Evolutionary conservation across 2,797 vertebrate genomes (phyloP).

Genomic region (Myotis planiceps): DNA sequence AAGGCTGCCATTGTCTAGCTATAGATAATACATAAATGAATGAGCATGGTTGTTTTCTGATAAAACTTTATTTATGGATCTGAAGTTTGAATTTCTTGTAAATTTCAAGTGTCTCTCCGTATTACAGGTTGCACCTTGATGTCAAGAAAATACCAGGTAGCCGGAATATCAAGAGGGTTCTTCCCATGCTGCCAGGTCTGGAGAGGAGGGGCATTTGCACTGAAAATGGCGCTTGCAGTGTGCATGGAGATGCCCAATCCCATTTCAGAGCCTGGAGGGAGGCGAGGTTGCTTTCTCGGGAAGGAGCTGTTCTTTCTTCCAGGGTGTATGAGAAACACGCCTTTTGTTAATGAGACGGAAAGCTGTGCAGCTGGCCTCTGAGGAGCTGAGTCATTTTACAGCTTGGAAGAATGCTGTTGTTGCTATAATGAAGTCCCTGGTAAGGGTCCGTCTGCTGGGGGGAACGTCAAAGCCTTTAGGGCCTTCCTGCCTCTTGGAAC

Average conservation of each 20-base stretch:
- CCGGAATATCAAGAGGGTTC: neutral
- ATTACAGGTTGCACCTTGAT: neutral
- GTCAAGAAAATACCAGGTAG: neutral
- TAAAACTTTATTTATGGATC: too few relatives aligned
- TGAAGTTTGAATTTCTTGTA: too few relatives aligned
- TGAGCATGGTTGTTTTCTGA: too few relatives aligned
- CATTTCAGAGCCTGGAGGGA: neutral
- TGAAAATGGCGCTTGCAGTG: neutral
- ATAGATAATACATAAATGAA: too few relatives aligned
- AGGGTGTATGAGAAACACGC: neutral
- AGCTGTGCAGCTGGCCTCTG: neutral
- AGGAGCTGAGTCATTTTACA: slow-evolving; percentile 38
- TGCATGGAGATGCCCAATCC: neutral
- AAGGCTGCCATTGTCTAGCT: too few relatives aligned
- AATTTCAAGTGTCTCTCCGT: neutral
- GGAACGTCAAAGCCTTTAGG: neutral
- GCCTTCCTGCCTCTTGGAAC: neutral
- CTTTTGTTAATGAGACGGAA: slow-evolving; percentile 56
- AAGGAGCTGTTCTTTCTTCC: slow-evolving; percentile 28
- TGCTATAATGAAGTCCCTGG: neutral
- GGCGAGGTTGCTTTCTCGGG: neutral
- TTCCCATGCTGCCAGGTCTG: neutral
- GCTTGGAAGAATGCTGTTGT: neutral
- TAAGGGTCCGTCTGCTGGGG: neutral
- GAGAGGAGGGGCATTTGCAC: neutral